A percentile compares a stretch with the other conserved stretches of the same genome.
These are phyloP conservation scores for Epinephelus coioides DNA, from an alignment of 2,797 vertebrate genomes.

Conservation along the genomic window DNA sequence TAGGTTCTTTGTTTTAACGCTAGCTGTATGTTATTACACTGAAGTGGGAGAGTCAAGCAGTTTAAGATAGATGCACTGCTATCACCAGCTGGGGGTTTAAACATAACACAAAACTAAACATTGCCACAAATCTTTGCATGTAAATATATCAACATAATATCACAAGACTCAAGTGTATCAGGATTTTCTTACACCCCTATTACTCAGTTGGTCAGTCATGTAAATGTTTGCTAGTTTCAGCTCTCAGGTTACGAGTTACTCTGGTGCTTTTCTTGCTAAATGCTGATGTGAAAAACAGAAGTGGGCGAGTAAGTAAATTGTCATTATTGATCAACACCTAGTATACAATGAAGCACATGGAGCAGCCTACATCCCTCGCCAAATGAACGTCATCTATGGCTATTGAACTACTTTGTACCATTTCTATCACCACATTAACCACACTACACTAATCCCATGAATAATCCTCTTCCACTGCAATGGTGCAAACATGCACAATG, in stretches of 20 bases:
- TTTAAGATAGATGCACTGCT: too few relatives aligned
- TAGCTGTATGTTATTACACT: too few relatives aligned
- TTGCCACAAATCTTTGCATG: too few relatives aligned
- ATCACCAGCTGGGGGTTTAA: too few relatives aligned
- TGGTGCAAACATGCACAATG: slow-evolving; percentile 76
- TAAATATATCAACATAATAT: too few relatives aligned
- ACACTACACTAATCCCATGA: slow-evolving; percentile 69
- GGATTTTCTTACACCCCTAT: too few relatives aligned
- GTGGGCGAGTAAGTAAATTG: slow-evolving; percentile 11
- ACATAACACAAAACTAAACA: too few relatives aligned
- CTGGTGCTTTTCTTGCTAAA: background rate
- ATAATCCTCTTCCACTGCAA: slow-evolving; percentile 74
- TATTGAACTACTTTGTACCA: slow-evolving; percentile 31
- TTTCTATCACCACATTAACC: slow-evolving; percentile 49
- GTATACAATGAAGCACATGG: background rate
- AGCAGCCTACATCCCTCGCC: background rate
- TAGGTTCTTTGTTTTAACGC: too few relatives aligned
- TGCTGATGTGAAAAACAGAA: slow-evolving; percentile 7
- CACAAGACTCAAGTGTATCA: too few relatives aligned
- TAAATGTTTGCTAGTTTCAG: background rate
- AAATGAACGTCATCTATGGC: background rate
- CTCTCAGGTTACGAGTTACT: background rate
- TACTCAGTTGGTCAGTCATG: background rate
- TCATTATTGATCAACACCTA: slow-evolving; percentile 23
- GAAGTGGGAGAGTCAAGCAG: too few relatives aligned